Evolutionary conservation across 37 sponge, comb jelly and placozoan genomes (phyloP), one percentile per base, ranked within the genome.

Genomic region (Agelas oroides): DNA sequence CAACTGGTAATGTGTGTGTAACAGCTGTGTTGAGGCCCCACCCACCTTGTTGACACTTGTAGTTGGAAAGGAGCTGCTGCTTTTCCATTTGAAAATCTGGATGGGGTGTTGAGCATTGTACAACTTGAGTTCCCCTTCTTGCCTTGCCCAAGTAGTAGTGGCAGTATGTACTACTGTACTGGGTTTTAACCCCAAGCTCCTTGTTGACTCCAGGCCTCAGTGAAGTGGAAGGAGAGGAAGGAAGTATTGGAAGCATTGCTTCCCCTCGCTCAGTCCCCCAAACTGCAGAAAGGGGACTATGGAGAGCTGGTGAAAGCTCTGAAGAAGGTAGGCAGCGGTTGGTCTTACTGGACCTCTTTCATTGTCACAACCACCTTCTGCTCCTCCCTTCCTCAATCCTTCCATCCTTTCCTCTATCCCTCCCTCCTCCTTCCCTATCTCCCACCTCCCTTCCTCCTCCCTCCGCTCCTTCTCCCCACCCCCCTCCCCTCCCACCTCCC

Each of bases 181-280:
- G 21, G 24, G 13, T 77, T 46, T 3, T 3, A 8, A 3, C 46
- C 46, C 46, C 46, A 46, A 3, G 6, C 46, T 12, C 6, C 46
- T 46, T 46, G 3, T 46, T 46, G 46, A 12, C 8, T 46, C 46
- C 46, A 46, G 46, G 46, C 46, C 46, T 46, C 46, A 46, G 46
- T 85, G 18, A 97, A 93, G 70, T 97, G 98, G 98, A 90, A 93
- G 86, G 77, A 91, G 20, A 70, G 98, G 6, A 97, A 95, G 68
- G 98, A 97, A 65, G 95, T 85, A 1, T 53, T 98, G 70, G 96
- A 93, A 60, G 58, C 70, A 15, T 41, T 94, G 2, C 69, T 92
- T 3, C 88, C 94, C 5, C 80, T 91, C 17, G 87, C 95, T 33
- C 70, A 82, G 35, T 85, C 90, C 20, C 84, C 81, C 38, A 97